Conservation (phyloP, 2,797 vertebrate species). For the Erethizon dorsatum region DNA sequence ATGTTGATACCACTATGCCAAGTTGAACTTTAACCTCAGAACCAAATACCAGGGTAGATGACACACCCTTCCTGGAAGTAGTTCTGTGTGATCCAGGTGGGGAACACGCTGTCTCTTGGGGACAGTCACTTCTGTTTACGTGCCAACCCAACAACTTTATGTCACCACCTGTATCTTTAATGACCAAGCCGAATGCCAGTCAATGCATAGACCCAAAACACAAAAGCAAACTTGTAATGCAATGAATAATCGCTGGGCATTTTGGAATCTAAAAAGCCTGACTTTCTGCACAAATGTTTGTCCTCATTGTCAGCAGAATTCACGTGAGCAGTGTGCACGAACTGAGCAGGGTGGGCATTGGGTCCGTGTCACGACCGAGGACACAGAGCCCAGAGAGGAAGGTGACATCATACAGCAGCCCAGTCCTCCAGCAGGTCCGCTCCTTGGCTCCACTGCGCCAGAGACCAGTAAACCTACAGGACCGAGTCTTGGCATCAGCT, state of each 20-base stretch:
- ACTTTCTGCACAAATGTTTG: background rate
- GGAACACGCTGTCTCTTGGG: background rate
- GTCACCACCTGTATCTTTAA: background rate
- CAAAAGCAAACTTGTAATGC: background rate
- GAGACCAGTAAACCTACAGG: background rate
- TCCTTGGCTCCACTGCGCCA: background rate
- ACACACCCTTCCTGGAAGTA: slow-evolving; percentile 15
- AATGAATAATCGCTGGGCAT: background rate
- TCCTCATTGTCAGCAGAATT: background rate
- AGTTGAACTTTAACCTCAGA: slow-evolving; percentile 1
- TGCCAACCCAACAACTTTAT: background rate
- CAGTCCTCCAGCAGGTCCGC: too few relatives aligned
- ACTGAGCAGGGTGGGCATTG: background rate
- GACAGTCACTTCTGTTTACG: background rate
- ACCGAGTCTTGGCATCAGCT: background rate
- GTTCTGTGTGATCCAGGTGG: background rate
- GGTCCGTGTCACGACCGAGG: background rate
- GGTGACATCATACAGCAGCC: accelerated
- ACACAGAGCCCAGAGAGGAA: background rate
- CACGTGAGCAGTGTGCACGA: background rate
- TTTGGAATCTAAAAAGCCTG: background rate
- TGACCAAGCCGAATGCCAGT: background rate
- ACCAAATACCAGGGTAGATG: background rate
- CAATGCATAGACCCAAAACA: background rate
- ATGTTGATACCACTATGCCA: background rate